A percentile compares a stretch with the other conserved stretches of the same genome.
These are phyloP conservation scores for Phataginus tricuspis DNA, from an alignment of 2,797 vertebrate genomes.

Conservation along the genomic window DNA sequence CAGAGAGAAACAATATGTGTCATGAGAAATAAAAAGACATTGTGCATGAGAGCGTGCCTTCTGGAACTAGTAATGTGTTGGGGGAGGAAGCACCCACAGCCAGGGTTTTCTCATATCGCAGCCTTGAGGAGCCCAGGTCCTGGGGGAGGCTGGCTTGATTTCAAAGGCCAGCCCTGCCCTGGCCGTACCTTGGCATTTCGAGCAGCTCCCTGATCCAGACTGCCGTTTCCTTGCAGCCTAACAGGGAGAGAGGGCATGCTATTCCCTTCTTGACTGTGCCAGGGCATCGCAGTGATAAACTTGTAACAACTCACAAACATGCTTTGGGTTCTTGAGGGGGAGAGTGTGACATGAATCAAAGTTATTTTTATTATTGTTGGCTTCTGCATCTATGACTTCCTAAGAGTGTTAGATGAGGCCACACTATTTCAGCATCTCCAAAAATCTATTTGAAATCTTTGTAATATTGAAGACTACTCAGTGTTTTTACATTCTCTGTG, in stretches of 20 bases:
- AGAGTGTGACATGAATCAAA: conserved; percentile 30
- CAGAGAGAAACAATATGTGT: neutral
- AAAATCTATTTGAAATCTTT: conserved; percentile 33
- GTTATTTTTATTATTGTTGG: conserved; percentile 61
- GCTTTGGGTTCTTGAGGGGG: conserved; percentile 2
- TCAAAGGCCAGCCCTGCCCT: neutral
- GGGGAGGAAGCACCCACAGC: neutral
- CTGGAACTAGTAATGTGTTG: neutral
- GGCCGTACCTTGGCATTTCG: neutral
- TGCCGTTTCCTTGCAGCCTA: neutral
- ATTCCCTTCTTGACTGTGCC: neutral
- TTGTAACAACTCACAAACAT: neutral
- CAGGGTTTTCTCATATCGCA: neutral
- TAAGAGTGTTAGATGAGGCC: conserved; percentile 30
- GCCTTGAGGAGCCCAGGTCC: neutral
- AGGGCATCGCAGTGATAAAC: neutral
- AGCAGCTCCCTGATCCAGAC: neutral
- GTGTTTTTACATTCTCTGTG: neutral
- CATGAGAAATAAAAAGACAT: neutral
- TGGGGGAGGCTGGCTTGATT: neutral
- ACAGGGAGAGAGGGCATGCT: neutral
- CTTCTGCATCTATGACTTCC: conserved; percentile 35
- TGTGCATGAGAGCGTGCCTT: neutral
- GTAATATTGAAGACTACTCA: neutral
- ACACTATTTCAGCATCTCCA: conserved; percentile 16